Evolutionary conservation across 2,888 invertebrate species (phyloP), one percentile per base, ranked within the genome.

Genomic region (Clunio marinus): DNA sequence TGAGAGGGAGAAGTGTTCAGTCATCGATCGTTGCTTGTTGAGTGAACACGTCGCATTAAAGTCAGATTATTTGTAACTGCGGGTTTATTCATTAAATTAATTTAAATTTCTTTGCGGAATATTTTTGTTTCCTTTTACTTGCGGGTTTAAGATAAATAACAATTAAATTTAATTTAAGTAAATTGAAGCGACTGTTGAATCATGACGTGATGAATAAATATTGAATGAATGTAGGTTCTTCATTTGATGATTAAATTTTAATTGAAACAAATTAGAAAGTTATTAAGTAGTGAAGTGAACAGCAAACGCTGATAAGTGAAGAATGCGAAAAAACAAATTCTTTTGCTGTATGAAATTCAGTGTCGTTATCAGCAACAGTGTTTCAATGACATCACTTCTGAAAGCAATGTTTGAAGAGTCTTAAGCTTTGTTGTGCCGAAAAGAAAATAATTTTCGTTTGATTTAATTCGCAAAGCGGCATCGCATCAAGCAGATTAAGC

Each of bases 111-210:
- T 57, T 57, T 57, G 57, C 57, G 27, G 25, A 57, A 27, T 51
- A 51, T 57, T 57, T 55, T 25, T 27, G 20, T 57, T 10, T 22
- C 22, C 51, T 51, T 51, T 22, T n/a, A 51, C 45, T n/a, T n/a
- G n/a, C n/a, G n/a, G n/a, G n/a, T n/a, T n/a, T n/a, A n/a, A n/a
- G 20, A 20, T 27, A 4, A 57, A 13, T 57, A 57, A 35, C 32
- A 35, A 59, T 59, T 35, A 59, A 28, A 35, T 4, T 59, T 59
- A 59, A 59, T 59, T 59, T 35, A 59, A 59, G 32, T 32, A 20
- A 59, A 35, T 32, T 28, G 22, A 35, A 35, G 17, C 32, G 32
- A 8, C 32, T n/a, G 20, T 1, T 35, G 59, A n/a, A 20, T 28
- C 59, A 15, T 25, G 58, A 32, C 20, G 24, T 13, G 35, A 35